These are phyloP conservation scores for Euglossa dilemma DNA, from an alignment of 1,140 invertebrate species.

Conservation along the genomic window DNA sequence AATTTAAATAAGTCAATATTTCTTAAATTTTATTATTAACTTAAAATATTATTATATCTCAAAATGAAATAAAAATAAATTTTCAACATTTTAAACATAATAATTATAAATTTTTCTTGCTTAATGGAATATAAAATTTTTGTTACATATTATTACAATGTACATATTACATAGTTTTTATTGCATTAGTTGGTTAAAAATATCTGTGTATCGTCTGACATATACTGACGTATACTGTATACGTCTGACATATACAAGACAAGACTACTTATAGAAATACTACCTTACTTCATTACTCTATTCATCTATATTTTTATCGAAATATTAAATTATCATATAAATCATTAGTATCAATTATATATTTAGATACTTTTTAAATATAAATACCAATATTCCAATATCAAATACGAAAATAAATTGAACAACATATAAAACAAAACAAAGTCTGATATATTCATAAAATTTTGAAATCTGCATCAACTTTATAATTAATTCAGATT, in stretches of 20 bases:
- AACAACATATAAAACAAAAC: too few species aligned
- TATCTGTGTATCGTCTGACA: too few species aligned
- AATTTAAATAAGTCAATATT: too few species aligned
- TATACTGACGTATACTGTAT: accelerated
- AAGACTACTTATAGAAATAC: neutral
- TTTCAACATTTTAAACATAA: too few species aligned
- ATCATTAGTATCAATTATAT: neutral
- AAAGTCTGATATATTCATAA: neutral
- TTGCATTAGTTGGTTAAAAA: too few species aligned
- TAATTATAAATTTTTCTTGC: too few species aligned
- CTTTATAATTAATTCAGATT: neutral
- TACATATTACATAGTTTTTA: too few species aligned
- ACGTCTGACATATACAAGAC: neutral
- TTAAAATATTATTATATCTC: neutral
- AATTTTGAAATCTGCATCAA: neutral
- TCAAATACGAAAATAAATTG: too few species aligned
- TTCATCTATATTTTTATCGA: neutral
- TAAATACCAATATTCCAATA: too few species aligned
- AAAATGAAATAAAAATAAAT: too few species aligned
- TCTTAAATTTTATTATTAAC: too few species aligned
- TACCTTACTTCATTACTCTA: neutral
- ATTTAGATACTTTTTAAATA: neutral
- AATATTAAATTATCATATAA: neutral
- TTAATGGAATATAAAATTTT: neutral
- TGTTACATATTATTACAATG: neutral